Evolutionary conservation across 2,113 vertebrate species (phyloP).

Genomic region (Perccottus glenii): DNA sequence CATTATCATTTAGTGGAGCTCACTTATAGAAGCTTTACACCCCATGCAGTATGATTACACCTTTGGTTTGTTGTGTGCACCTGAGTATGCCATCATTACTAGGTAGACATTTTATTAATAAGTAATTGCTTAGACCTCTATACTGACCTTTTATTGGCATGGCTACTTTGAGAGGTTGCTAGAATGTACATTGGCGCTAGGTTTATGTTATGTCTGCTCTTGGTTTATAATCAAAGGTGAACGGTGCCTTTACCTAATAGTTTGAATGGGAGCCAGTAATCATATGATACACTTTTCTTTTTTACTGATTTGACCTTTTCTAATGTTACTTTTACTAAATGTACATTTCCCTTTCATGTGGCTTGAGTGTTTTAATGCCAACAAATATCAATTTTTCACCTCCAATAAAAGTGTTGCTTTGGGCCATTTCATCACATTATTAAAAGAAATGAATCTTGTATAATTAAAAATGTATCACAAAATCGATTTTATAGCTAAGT

Average conservation of each 20-base stretch:
- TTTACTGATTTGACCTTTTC: not conserved
- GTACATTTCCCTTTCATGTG: not conserved
- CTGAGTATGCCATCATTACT: conserved; percentile 15
- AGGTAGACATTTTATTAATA: conserved; percentile 15
- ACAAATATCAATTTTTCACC: conserved; percentile 39
- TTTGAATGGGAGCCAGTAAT: no score
- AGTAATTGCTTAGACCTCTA: conserved; percentile 7
- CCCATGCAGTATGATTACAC: conserved; percentile 11
- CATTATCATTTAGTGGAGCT: not conserved
- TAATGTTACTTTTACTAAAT: not conserved
- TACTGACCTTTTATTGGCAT: conserved; percentile 1
- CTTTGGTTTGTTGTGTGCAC: not conserved
- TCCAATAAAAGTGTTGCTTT: conserved; percentile 31
- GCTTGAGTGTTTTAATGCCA: conserved; percentile 23
- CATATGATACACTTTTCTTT: no score
- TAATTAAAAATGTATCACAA: conserved; percentile 59
- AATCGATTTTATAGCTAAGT: conserved; percentile 45
- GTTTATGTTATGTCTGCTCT: conserved; percentile 8
- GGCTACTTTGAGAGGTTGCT: conserved; percentile 13
- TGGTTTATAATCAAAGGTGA: conserved; percentile 39
- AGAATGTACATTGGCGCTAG: conserved; percentile 20
- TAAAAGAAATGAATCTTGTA: conserved; percentile 48
- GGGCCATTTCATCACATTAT: conserved; percentile 33
- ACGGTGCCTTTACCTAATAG: not conserved
- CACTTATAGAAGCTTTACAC: conserved; percentile 1